A percentile compares a stretch with the other conserved stretches of the same genome.
Conservation (phyloP, 2,797 vertebrate genomes). For the Percopsis omiscomaycus region DNA sequence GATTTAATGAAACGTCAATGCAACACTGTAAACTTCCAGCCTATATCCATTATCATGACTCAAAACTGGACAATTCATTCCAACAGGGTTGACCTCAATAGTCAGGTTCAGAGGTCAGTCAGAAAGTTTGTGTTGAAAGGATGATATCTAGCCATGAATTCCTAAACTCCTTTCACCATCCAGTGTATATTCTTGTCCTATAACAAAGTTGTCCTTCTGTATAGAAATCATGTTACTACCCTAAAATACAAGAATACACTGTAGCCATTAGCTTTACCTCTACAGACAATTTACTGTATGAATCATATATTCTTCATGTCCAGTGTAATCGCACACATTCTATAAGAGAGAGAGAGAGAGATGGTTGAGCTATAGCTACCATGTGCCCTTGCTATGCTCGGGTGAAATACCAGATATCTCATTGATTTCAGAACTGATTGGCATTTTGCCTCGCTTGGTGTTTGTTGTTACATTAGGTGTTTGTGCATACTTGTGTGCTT, state of each 20-base stretch:
- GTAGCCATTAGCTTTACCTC: too few species aligned
- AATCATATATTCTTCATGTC: too few species aligned
- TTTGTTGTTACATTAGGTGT: neutral
- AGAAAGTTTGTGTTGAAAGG: conserved; percentile 4
- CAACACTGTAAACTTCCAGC: conserved; percentile 14
- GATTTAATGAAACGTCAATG: conserved; percentile 32
- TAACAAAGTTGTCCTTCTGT: too few species aligned
- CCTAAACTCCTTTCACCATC: too few species aligned
- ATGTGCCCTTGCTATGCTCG: neutral
- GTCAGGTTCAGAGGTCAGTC: conserved; percentile 17
- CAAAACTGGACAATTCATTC: conserved; percentile 29
- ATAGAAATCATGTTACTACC: too few species aligned
- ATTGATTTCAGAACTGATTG: conserved; percentile 1
- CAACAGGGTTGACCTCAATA: neutral
- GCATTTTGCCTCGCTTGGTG: neutral
- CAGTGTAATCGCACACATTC: too few species aligned
- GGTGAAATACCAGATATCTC: neutral
- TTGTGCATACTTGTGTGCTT: neutral
- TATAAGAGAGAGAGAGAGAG: too few species aligned
- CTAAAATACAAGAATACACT: too few species aligned
- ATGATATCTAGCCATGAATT: too few species aligned
- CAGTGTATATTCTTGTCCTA: too few species aligned
- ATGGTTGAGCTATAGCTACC: too few species aligned
- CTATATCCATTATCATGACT: conserved; percentile 28
- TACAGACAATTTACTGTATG: too few species aligned